Conservation (phyloP, 2,888 invertebrate genomes). For the Clivina fossor region DNA sequence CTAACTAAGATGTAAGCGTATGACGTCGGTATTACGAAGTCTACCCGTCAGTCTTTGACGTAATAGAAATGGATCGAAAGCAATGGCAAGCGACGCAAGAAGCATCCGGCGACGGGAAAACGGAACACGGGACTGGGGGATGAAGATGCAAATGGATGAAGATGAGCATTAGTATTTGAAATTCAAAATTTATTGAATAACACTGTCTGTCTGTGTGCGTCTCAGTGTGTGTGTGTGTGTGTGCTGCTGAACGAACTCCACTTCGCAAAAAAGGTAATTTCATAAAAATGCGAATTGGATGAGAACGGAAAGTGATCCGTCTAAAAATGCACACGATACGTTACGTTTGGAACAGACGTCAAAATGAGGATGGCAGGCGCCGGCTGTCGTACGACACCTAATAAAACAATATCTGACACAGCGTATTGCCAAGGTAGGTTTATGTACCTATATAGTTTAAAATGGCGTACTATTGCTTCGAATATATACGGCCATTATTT, state of each 20-base stretch:
- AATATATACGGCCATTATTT: too few species aligned
- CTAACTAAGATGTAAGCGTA: too few species aligned
- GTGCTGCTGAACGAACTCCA: too few species aligned
- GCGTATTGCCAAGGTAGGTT: too few species aligned
- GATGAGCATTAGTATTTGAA: slow-evolving; percentile 35
- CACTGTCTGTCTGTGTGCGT: slow-evolving; percentile 26
- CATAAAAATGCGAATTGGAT: slow-evolving; percentile 33
- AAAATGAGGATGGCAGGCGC: slow-evolving; percentile 14
- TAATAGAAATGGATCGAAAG: slow-evolving; percentile 26
- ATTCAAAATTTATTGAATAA: slow-evolving; percentile 36
- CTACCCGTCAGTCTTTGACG: slow-evolving; percentile 23
- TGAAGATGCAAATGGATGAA: slow-evolving; percentile 33
- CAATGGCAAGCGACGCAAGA: slow-evolving; percentile 10
- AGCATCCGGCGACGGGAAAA: slow-evolving; percentile 1
- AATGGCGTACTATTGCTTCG: too few species aligned
- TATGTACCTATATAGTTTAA: too few species aligned
- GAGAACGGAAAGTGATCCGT: slow-evolving; percentile 31
- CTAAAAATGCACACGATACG: slow-evolving; percentile 31
- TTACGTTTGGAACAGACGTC: slow-evolving; percentile 31
- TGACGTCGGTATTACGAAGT: too few species aligned
- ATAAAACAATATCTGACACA: slow-evolving; percentile 27
- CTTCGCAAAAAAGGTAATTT: too few species aligned
- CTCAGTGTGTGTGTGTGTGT: too few species aligned
- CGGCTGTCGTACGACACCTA: background rate
- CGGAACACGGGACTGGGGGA: slow-evolving; percentile 2